phyloP scores from a whole-genome alignment of 1,140 invertebrate genomes.

The Ceratina calcarata region DNA sequence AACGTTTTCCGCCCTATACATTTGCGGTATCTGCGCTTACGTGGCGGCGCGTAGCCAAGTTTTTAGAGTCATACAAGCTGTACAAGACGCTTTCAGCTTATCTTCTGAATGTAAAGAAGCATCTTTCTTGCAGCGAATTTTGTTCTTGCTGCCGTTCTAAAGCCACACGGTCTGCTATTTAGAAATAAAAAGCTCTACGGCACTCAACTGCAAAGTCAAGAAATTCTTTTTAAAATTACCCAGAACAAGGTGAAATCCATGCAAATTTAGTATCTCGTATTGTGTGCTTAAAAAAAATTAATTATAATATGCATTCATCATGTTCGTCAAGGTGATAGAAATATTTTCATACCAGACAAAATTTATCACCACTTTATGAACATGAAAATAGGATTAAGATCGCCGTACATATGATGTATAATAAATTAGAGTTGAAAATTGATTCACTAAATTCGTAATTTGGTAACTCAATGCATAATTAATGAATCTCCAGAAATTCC shows the following conservation, averaged over 20 bases:
- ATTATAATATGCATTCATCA: not conserved
- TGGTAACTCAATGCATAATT: no score
- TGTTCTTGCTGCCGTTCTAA: not conserved
- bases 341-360: no score
- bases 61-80: not conserved
- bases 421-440: no score
- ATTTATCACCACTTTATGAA: no score
- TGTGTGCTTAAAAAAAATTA: not conserved
- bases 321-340: no score
- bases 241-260: not conserved
- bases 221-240: not conserved
- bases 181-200: not conserved
- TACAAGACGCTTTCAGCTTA: constrained; percentile 7
- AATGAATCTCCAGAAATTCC: no score
- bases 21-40: not conserved
- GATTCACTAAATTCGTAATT: no score
- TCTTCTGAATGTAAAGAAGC: constrained; percentile 9
- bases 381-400: no score
- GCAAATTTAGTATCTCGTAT: not conserved
- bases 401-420: no score
- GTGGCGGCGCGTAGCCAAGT: not conserved
- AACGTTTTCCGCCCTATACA: not conserved
- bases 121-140: constrained; percentile 7
- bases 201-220: not conserved
- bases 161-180: not conserved